Evolutionary conservation across 2,113 vertebrate genomes (phyloP).

Genomic region (Manacus vitellinus): DNA sequence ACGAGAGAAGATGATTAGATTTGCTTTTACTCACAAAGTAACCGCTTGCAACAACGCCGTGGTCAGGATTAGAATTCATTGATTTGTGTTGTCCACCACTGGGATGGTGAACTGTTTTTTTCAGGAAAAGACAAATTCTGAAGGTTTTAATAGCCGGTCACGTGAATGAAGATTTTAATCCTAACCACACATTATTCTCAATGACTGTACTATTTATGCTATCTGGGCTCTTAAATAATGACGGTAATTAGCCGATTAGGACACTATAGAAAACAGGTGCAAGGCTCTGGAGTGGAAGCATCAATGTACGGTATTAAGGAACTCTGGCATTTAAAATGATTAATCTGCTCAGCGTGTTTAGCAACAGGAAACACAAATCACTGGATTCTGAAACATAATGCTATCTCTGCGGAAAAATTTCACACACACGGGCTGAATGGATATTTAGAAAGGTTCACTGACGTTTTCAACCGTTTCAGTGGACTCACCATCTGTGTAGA

Average conservation of each 20-base stretch:
- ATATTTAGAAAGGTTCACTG: constrained; percentile 3
- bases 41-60: not conserved
- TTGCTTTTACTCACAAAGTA: constrained; percentile 56
- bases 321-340: constrained; percentile 44
- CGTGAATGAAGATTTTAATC: not conserved
- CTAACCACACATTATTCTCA: constrained; percentile 21
- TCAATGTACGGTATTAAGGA: constrained; percentile 9
- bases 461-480: constrained; percentile 8
- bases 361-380: constrained; percentile 33
- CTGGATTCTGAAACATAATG: constrained; percentile 31
- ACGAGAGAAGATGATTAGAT: constrained; percentile 69
- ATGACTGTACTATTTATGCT: constrained; percentile 25
- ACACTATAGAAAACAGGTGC: constrained; percentile 57
- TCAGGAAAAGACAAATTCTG: not conserved
- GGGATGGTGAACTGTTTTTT: not conserved
- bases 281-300: constrained; percentile 39
- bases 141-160: constrained; percentile 12
- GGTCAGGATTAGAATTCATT: constrained; percentile 30
- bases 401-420: constrained; percentile 20
- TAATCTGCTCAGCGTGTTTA: constrained; percentile 33
- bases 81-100: not conserved
- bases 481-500: constrained; percentile 91
- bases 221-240: constrained; percentile 62
- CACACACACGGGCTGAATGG: not conserved
- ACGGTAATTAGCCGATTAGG: constrained; percentile 44